Conservation (phyloP, 1,140 invertebrate genomes). For the Atopsyche davidsoni region DNA sequence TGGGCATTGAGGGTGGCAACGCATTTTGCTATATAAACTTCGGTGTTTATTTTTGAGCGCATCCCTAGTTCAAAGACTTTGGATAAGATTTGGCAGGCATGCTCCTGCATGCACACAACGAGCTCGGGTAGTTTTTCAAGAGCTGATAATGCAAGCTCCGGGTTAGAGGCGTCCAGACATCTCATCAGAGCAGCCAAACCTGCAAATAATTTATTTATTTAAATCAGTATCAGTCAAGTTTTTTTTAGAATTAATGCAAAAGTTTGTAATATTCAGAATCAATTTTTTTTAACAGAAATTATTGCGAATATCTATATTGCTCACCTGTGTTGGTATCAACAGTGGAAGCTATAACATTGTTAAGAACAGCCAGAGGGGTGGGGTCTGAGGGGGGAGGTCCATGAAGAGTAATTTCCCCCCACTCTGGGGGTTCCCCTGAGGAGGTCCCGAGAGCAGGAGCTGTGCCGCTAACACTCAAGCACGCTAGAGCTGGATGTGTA, state of each 20-base stretch:
- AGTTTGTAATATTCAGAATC: not conserved
- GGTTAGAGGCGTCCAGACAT: conserved; percentile 70
- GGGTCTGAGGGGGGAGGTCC: conserved; percentile 5
- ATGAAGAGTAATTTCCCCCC: conserved; percentile 8
- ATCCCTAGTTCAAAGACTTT: conserved; percentile 80
- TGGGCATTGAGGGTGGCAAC: conserved; percentile 77
- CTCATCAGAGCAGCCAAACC: conserved; percentile 67
- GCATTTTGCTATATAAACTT: conserved; percentile 70
- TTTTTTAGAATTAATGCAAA: too few species aligned
- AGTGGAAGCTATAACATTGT: conserved; percentile 27
- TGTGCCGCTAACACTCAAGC: conserved; percentile 12
- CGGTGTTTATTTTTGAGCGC: conserved; percentile 69
- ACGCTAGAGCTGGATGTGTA: conserved; percentile 30
- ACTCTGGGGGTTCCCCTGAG: conserved; percentile 4
- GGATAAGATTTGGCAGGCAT: conserved; percentile 69
- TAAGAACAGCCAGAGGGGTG: conserved; percentile 22
- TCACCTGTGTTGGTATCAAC: conserved; percentile 27
- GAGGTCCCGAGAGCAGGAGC: not conserved
- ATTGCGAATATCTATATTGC: not conserved
- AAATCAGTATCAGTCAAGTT: not conserved
- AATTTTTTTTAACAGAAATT: not conserved
- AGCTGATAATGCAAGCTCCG: conserved; percentile 70
- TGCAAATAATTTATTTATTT: conserved; percentile 24
- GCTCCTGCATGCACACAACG: conserved; percentile 75
- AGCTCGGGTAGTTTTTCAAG: conserved; percentile 81